Evolutionary conservation across 2,113 vertebrate genomes (phyloP).

Genomic region (Alectura lathami): DNA sequence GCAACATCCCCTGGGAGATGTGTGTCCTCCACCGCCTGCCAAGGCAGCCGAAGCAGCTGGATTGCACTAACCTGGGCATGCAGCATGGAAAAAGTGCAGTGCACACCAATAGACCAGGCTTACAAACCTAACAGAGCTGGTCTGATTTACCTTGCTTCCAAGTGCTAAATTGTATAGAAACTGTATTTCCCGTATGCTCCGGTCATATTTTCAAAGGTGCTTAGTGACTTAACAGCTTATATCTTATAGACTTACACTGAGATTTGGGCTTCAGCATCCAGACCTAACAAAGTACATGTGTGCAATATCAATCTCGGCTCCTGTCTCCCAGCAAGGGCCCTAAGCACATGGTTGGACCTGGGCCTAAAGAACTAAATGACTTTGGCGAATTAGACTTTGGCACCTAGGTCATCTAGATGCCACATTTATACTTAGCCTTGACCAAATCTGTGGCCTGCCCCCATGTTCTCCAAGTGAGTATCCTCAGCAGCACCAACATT

Average conservation of each 20-base stretch:
- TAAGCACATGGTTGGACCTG: not conserved
- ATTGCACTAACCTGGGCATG: not conserved
- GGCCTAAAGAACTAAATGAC: not conserved
- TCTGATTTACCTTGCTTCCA: not conserved
- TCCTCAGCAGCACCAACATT: slow-evolving; percentile 24
- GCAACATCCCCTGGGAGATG: rapidly evolving
- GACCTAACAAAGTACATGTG: not conserved
- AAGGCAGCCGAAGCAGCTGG: not conserved
- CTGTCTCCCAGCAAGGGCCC: not conserved
- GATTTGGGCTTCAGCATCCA: not conserved
- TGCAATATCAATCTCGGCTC: not conserved
- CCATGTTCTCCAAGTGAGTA: not conserved
- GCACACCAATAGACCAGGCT: not conserved
- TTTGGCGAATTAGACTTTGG: not conserved
- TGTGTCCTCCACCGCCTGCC: rapidly evolving
- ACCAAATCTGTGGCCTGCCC: not conserved
- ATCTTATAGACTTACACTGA: not conserved
- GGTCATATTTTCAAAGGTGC: not conserved
- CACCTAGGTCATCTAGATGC: not conserved
- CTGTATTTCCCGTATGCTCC: not conserved
- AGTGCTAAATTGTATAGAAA: not conserved
- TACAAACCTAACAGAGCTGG: not conserved
- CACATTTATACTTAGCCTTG: not conserved
- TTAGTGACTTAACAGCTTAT: not conserved
- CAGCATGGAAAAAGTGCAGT: rapidly evolving